Evolutionary conservation across 2,888 invertebrate species (phyloP), one percentile per base, ranked within the genome.

Genomic region (Andrena hattorfiana): DNA sequence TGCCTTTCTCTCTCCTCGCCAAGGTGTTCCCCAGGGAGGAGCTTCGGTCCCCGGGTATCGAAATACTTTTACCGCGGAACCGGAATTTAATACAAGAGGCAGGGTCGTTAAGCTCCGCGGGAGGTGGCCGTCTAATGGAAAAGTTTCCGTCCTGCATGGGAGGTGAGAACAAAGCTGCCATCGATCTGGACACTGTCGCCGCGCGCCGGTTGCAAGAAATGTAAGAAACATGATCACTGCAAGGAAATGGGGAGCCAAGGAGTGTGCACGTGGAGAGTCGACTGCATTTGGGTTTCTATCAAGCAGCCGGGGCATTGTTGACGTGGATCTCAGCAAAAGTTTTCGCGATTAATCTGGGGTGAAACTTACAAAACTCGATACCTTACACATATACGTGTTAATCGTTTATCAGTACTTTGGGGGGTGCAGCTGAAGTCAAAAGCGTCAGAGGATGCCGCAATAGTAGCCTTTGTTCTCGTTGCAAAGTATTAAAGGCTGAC

Each of bases 101-200:
- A 60, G 49, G 63, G 49, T 68, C 76, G 82, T 81, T 75, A 75
- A 81, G 81, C 42, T 62, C 77, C 54, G 51, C 54, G 10, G 67
- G 28, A 71, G 71, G 32, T 30, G 8, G 54, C 8, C 13, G 67
- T 62, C 72, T 84, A 84, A 84, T 84, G 83, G 80, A 84, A 84
- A 84, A 84, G 83, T 84, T 56, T 83, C 60, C 51, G 59, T 74
- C 30, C 16, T 42, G 4, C 10, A 35, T 16, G 5, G 8, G 23
- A 56, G n/a, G 23, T 23, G 42, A 59, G 26, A 69, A 70, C 68
- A 30, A 60, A 20, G 48, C 60, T 16, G 7, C 66, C 56, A 56
- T 10, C 23, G 56, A 54, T 8, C 42, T 10, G 48, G n/a, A 35
- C 23, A 26, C 23, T 35, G 26, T 56, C 42, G 32, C 68, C 32